Conservation (phyloP, 53 echinoderm and acorn worm species). For the Temnopleurus reevesii region DNA sequence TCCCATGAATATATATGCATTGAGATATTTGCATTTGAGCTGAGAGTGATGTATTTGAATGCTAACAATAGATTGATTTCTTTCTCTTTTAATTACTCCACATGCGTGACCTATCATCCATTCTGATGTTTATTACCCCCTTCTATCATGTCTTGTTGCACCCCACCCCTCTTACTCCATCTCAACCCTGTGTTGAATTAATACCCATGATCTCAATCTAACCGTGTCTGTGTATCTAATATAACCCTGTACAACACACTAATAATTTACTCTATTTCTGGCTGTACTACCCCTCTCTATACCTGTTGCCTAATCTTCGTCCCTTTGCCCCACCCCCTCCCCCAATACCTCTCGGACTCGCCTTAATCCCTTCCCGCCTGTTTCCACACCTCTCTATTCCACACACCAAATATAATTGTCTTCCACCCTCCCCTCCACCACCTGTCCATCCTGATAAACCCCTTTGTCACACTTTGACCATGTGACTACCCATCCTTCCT, state of each 20-base stretch:
- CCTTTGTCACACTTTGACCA: no score
- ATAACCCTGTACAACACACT: background rate
- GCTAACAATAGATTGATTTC: no score
- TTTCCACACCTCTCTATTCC: background rate
- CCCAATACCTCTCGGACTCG: background rate
- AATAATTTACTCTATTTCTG: background rate
- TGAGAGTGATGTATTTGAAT: no score
- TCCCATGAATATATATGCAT: no score
- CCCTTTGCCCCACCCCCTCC: background rate
- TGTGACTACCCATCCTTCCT: no score
- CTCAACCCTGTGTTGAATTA: background rate
- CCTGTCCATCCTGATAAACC: no score
- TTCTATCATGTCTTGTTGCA: background rate
- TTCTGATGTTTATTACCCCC: no score
- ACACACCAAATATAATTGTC: no score
- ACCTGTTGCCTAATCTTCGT: no score
- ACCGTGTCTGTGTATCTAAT: background rate
- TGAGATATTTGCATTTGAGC: no score
- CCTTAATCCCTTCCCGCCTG: background rate
- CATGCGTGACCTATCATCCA: conserved; percentile 19
- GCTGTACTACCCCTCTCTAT: no score
- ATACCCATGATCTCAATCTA: background rate
- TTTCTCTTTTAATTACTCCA: conserved; percentile 23
- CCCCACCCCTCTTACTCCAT: background rate
- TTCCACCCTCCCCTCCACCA: no score